A percentile compares a stretch with the other conserved stretches of the same genome.
Conservation (phyloP, 2,113 vertebrate species). For the Turdus rufiventris region DNA sequence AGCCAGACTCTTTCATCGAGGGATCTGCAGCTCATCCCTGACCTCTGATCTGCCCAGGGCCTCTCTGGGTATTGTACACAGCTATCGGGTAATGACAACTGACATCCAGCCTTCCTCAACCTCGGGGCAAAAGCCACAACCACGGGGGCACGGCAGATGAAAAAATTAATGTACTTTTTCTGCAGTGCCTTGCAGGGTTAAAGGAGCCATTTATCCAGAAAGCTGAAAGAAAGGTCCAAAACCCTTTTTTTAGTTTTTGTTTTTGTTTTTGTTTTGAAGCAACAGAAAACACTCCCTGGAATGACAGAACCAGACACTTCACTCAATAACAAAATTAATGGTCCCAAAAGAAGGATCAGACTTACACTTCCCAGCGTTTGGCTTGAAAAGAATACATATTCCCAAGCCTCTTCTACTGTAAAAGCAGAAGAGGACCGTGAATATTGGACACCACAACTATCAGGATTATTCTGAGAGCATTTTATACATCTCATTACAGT, state of each 20-base stretch:
- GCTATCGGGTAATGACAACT: slow-evolving; percentile 20
- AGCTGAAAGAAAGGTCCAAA: neutral
- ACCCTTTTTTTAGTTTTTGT: neutral
- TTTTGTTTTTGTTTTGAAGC: neutral
- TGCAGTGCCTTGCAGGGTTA: neutral
- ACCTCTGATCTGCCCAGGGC: neutral
- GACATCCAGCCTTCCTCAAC: slow-evolving; percentile 43
- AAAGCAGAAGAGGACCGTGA: neutral
- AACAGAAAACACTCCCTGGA: neutral
- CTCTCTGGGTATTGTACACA: slow-evolving; percentile 31
- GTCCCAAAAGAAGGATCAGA: neutral
- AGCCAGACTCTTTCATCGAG: neutral
- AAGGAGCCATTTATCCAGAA: slow-evolving; percentile 3
- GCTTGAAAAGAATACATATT: neutral
- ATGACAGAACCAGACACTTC: neutral
- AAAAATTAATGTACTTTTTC: neutral
- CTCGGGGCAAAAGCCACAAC: neutral
- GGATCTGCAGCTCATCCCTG: neutral
- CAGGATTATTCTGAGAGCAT: neutral
- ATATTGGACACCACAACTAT: neutral
- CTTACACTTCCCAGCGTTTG: neutral
- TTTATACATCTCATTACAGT: neutral
- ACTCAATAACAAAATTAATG: neutral
- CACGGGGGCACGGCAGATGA: neutral
- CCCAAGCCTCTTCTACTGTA: neutral